These are phyloP conservation scores for Thereva nobilitata DNA, from an alignment of 2,888 invertebrate species.

Conservation along the genomic window DNA sequence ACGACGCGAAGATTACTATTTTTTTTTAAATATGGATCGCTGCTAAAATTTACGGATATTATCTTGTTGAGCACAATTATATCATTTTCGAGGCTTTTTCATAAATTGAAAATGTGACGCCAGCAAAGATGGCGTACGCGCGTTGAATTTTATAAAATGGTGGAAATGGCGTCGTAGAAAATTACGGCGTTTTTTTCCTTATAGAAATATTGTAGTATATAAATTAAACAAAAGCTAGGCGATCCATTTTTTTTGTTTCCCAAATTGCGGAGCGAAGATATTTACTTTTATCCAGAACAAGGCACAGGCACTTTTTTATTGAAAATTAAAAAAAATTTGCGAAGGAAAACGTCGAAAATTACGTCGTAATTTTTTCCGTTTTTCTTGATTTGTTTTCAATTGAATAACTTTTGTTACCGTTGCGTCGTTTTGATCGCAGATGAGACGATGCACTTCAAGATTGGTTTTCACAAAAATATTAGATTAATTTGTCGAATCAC, in stretches of 20 bases:
- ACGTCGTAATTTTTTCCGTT: slow-evolving; percentile 30
- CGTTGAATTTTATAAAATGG: neutral
- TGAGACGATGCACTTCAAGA: slow-evolving; percentile 23
- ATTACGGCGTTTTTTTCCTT: neutral
- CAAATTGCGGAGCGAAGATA: neutral
- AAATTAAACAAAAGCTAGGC: neutral
- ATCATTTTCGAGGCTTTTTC: neutral
- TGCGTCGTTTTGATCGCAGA: slow-evolving; percentile 19
- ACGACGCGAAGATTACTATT: no score
- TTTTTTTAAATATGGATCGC: no score
- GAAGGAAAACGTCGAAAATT: slow-evolving; percentile 31
- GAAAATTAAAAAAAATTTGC: slow-evolving; percentile 14
- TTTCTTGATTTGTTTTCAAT: slow-evolving; percentile 23
- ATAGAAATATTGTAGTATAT: no score
- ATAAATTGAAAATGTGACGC: neutral
- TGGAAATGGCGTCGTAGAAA: neutral
- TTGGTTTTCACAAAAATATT: slow-evolving; percentile 23
- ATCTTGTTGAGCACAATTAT: neutral
- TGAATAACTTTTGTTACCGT: slow-evolving; percentile 30
- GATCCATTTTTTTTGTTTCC: slow-evolving; percentile 6
- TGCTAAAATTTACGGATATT: neutral
- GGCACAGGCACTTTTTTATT: slow-evolving; percentile 38
- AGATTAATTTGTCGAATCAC: slow-evolving; percentile 16
- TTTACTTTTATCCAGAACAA: slow-evolving; percentile 34
- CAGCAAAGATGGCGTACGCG: no score